phyloP scores from a whole-genome alignment of 2,797 vertebrate species.

The Crax fasciolata region DNA sequence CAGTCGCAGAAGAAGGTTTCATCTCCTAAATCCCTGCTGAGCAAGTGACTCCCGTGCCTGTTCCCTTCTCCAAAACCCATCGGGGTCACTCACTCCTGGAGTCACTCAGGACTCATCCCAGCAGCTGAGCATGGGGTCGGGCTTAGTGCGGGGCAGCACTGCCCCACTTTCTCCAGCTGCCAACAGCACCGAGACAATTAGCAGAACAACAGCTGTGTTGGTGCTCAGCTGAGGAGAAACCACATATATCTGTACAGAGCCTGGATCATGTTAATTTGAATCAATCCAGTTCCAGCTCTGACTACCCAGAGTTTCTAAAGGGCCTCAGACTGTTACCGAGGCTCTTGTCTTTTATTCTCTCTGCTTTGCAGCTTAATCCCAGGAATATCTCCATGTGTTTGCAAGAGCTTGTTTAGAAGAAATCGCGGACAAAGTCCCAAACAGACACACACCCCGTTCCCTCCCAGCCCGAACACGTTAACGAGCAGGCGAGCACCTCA shows the following conservation, averaged over 20 bases:
- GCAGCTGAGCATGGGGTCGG: not conserved
- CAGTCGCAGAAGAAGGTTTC: not conserved
- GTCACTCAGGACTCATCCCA: not conserved
- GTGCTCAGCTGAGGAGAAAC: conserved; percentile 19
- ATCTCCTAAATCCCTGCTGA: not conserved
- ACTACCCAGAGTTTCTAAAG: not conserved
- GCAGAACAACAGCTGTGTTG: conserved; percentile 49
- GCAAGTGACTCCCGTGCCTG: not conserved
- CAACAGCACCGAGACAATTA: conserved; percentile 34
- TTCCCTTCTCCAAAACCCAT: not conserved
- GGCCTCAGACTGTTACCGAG: not conserved
- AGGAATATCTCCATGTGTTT: not conserved
- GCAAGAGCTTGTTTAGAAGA: not conserved
- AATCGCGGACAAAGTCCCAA: not conserved
- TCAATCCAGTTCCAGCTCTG: not conserved
- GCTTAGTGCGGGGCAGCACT: not conserved
- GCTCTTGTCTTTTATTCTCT: not conserved
- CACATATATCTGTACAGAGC: not conserved
- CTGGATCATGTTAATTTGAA: not conserved
- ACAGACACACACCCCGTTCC: not conserved
- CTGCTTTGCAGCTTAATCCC: not conserved
- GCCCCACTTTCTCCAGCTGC: conserved; percentile 4
- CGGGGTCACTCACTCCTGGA: not conserved
- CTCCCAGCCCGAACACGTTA: not conserved
- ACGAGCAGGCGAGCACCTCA: not conserved